Conservation (phyloP, 2,888 invertebrate genomes). For the Abrostola triplasia region DNA sequence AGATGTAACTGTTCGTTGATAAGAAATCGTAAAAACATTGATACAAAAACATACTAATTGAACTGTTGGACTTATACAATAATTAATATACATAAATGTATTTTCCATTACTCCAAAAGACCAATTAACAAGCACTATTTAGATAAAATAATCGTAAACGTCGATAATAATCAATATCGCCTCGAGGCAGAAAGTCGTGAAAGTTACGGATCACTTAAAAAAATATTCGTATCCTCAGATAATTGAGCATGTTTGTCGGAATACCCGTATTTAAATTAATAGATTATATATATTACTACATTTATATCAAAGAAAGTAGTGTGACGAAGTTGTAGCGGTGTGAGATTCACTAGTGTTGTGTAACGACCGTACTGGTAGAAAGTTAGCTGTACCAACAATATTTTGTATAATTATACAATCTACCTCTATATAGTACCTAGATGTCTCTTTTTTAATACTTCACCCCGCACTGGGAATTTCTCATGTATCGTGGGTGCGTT, state of each 20-base stretch:
- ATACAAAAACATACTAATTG: no score
- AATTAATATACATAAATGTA: not conserved
- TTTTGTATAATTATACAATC: no score
- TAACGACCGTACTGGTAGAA: slow-evolving; percentile 15
- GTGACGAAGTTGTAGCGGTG: not conserved
- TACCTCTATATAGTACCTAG: slow-evolving; percentile 11
- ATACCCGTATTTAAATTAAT: slow-evolving; percentile 34
- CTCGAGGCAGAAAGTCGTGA: slow-evolving; percentile 46
- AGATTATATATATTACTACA: slow-evolving; percentile 20
- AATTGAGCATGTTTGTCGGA: slow-evolving; percentile 28
- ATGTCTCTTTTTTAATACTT: no score
- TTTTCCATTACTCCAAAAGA: slow-evolving; percentile 16
- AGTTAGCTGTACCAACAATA: slow-evolving; percentile 2
- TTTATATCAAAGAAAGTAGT: slow-evolving; percentile 30
- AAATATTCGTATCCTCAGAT: slow-evolving; percentile 38
- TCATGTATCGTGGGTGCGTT: no score
- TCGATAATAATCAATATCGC: slow-evolving; percentile 18
- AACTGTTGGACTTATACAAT: no score
- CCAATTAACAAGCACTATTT: slow-evolving; percentile 20
- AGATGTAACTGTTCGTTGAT: no score
- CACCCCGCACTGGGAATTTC: no score
- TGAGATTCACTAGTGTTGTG: slow-evolving; percentile 12
- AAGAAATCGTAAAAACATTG: no score
- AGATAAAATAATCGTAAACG: slow-evolving; percentile 27
- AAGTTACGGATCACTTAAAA: slow-evolving; percentile 33